These are phyloP conservation scores for Sakesphorus luctuosus DNA, from an alignment of 2,113 vertebrate genomes.

Conservation along the genomic window DNA sequence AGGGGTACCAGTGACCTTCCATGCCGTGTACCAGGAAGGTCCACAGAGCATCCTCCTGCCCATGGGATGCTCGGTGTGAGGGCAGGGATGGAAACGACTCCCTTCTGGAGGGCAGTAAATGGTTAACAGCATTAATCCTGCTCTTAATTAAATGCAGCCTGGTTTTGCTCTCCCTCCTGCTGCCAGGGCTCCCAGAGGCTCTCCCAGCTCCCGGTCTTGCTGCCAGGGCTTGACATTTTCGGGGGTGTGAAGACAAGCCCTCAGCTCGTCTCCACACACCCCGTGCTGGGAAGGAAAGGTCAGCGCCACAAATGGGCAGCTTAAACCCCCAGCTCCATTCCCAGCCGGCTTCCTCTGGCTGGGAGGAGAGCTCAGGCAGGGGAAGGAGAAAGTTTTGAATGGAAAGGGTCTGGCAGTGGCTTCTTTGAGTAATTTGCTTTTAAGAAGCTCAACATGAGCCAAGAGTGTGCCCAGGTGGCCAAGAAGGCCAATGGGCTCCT, in stretches of 20 bases:
- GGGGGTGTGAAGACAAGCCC: neutral
- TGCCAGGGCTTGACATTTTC: slow-evolving; percentile 51
- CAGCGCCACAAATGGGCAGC: neutral
- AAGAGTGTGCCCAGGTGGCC: too few species aligned
- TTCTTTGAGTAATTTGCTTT: neutral
- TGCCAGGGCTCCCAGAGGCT: neutral
- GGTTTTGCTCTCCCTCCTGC: neutral
- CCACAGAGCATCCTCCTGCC: neutral
- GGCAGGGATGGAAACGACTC: neutral
- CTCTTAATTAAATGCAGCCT: slow-evolving; percentile 12
- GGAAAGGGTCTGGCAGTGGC: neutral
- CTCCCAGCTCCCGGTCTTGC: neutral
- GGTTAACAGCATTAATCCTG: neutral
- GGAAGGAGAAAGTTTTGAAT: neutral
- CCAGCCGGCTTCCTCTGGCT: neutral
- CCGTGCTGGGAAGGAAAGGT: slow-evolving; percentile 48
- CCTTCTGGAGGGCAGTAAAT: neutral
- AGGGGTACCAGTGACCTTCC: neutral
- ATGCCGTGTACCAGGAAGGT: neutral
- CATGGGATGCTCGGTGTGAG: fast-evolving
- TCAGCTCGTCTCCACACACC: fast-evolving
- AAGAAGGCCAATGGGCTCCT: too few species aligned
- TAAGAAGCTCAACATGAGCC: too few species aligned
- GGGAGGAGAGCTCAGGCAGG: neutral
- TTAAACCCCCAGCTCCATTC: neutral